phyloP scores from a whole-genome alignment of 2,797 vertebrate species.

The Neosalanx taihuensis region DNA sequence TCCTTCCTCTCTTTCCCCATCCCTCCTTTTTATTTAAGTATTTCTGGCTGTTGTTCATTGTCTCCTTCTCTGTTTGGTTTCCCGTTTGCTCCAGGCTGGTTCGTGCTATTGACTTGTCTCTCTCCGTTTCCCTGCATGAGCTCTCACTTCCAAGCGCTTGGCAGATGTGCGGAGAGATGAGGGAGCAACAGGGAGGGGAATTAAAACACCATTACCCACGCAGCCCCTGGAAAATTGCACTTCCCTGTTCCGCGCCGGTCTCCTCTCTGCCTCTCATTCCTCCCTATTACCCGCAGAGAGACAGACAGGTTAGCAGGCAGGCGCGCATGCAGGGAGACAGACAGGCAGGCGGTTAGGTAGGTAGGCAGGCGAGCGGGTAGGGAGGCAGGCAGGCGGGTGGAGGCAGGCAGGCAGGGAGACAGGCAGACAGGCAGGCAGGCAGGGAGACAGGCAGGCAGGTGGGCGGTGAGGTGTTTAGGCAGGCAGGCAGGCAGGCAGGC shows the following conservation, averaged over 20 bases:
- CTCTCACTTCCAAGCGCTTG: constrained; percentile 51
- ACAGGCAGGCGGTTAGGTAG: neutral
- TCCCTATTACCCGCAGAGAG: neutral
- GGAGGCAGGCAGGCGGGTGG: too few species aligned
- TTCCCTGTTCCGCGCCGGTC: constrained; percentile 33
- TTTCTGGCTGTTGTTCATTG: constrained; percentile 3
- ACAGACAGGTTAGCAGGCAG: neutral
- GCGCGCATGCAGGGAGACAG: neutral
- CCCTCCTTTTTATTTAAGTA: neutral
- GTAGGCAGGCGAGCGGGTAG: neutral
- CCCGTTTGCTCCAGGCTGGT: neutral
- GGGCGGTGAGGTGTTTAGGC: too few species aligned
- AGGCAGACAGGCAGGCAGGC: neutral
- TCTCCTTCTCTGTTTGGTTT: constrained; percentile 10
- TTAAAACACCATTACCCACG: constrained; percentile 52
- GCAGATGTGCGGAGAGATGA: constrained; percentile 58
- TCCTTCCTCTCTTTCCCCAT: neutral
- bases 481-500: neutral
- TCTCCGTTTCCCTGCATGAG: constrained; percentile 41
- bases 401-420: neutral
- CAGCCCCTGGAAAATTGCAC: constrained; percentile 55
- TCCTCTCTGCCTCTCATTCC: neutral
- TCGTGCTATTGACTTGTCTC: neutral
- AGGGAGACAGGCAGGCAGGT: too few species aligned
- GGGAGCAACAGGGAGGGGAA: constrained; percentile 57